Evolutionary conservation across 2,797 vertebrate species (phyloP).

Genomic region (Chrosomus eos): DNA sequence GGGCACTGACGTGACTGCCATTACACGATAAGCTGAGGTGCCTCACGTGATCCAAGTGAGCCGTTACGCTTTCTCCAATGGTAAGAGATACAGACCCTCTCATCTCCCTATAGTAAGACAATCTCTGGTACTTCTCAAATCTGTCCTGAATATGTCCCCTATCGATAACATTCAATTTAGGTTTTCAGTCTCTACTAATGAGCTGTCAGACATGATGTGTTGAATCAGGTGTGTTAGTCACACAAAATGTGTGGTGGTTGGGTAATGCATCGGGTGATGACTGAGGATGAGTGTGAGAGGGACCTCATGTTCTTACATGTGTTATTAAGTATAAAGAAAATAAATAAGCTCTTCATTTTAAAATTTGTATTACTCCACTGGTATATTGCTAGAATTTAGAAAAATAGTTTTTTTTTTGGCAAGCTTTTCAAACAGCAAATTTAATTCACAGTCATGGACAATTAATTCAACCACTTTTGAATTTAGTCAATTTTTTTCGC

Average conservation of each 20-base stretch:
- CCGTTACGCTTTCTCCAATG: no score
- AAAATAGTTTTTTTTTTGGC: neutral
- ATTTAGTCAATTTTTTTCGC: neutral
- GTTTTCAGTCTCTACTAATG: neutral
- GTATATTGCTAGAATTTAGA: neutral
- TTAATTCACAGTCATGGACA: neutral
- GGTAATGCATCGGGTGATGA: neutral
- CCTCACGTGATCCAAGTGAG: no score
- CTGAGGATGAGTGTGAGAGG: neutral
- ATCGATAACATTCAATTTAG: neutral
- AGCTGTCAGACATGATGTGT: neutral
- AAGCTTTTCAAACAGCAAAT: neutral
- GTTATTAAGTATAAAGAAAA: neutral
- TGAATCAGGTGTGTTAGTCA: neutral
- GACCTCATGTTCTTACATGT: neutral
- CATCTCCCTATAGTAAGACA: no score
- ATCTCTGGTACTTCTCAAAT: neutral
- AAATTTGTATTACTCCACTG: neutral
- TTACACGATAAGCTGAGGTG: no score
- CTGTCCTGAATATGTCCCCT: neutral
- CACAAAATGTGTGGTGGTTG: neutral
- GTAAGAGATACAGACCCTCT: no score
- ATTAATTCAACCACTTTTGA: neutral
- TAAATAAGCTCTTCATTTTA: neutral
- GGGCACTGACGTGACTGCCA: no score